Conservation (phyloP, 2,113 vertebrate species). For the Sapayoa aenigma region DNA sequence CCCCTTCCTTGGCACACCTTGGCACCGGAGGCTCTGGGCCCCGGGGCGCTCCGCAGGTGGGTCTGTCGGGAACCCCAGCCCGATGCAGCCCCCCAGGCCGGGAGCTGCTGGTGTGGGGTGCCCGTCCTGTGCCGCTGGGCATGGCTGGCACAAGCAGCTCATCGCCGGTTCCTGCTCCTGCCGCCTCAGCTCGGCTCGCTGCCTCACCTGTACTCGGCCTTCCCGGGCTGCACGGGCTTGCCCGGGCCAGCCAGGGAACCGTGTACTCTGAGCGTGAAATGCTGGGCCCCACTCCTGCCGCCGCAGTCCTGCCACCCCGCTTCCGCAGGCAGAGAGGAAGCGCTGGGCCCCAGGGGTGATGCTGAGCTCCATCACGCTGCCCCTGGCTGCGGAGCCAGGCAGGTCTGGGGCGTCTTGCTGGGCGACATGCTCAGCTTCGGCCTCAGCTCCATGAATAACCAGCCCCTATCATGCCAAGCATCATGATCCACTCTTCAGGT, state of each 20-base stretch:
- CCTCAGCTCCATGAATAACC: background rate
- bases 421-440: background rate
- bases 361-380: background rate
- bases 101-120: background rate
- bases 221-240: background rate
- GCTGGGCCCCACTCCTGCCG: background rate
- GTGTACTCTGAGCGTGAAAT: rapidly evolving
- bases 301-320: background rate
- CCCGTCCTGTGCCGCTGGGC: background rate
- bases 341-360: background rate
- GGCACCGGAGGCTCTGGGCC: background rate
- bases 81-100: background rate
- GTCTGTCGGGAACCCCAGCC: background rate
- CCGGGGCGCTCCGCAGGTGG: background rate
- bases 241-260: background rate
- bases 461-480: rapidly evolving
- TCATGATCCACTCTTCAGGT: rapidly evolving
- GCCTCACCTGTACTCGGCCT: background rate
- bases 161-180: background rate
- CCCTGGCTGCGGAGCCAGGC: rapidly evolving
- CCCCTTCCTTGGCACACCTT: background rate
- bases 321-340: constrained; percentile 8
- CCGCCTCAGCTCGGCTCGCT: background rate
- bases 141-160: background rate
- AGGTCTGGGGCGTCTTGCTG: rapidly evolving